Base-by-base conservation (phyloP, 2,113 vertebrate genomes). In the Macrotus californicus region DNA sequence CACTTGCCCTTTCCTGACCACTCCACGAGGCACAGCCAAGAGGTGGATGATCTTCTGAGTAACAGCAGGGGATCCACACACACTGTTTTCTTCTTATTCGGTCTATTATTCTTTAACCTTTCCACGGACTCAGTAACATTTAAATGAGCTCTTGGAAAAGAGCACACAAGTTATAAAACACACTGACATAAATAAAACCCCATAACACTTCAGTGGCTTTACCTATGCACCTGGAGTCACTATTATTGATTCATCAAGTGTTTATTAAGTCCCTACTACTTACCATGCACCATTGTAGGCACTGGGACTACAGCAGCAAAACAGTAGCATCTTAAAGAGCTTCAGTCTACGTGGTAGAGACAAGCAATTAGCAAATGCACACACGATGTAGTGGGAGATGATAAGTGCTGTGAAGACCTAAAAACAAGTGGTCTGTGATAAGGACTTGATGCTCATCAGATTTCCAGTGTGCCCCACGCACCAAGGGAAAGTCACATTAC, bases 91-190 rank as follows among this genome's bases (percentile, higher is more conserved):
- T 69, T 91, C 61, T 89, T 94, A 92, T 94, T 79, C 94, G 67
- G 66, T 9, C 70, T 86, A 77, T 93, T 92, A 95, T 85, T 87
- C 90, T 94, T 87, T 81, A 72, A 61, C 22, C n/a, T 97, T 94
- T 73, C 87, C 46, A 31, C 93, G 54, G 59, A 72, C 67, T 87
- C 87, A 93, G 6, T 87, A 95, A 91, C 79, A 54, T 67, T 93
- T 95, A 97, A 97, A 89, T 67, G 69, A 91, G n/a, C 8, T 87
- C 92, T 54, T 83, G 29, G 76, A 83, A 86, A 94, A 96, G 34
- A 94, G 26, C 29, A 79, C 15, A 77, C 29, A 85, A 87, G 56
- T 43, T 83, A 88, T 84, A 85, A 95, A 94, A 77, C 88, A 96
- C 3, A 24, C 26, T n/a, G 67, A 52, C 79, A 76, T 61, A 81